Evolutionary conservation across 1,140 invertebrate genomes (phyloP), one percentile per base, ranked within the genome.

Genomic region (Stratiolaelaps scimitus): DNA sequence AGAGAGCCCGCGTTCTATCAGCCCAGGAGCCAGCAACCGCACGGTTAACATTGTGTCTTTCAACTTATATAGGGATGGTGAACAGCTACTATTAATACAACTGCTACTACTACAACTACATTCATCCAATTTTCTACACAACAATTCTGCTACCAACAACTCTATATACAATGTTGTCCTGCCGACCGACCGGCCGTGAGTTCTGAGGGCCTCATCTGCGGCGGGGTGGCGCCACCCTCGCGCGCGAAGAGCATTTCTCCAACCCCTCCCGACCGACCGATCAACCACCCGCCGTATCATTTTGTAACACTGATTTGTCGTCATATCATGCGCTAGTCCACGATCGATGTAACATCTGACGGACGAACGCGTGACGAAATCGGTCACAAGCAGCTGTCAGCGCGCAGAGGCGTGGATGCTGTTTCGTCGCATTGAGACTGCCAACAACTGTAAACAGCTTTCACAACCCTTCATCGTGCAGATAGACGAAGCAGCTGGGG

Each of bases 31-130:
- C 47, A 20, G 47, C 47, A 48, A 28, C 26, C 47, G 15, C 19
- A 15, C 53, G 53, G 26, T 29, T 60, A 60, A 60, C 47, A 48
- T 20, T 60, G 53, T 60, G 53, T 60, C 53, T 60, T 60, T 60
- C 53, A 60, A 60, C 17, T 60, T 40, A 40, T 40, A 40, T 40
- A 40, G 34, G 5, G 34, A 40, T 10, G 34, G 34, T 10, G 34
- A 60, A 60, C 23, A 34, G 15, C 53, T 60, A 48, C 28, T 48
- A 19, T 19, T 23, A 60, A 29, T 60, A 10, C 47, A 48, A 6
- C 47, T 48, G 7, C 23, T 19, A 17, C 53, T 26, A 60, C 53
- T 60, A 26, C 15, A 28, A 60, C 47, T 7, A 48, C 53, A 20
- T 19, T 48, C 53, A 60, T 34, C 26, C 15, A 60, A 26, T 19